Evolutionary conservation across 2,888 invertebrate genomes (phyloP).

Genomic region (Meiosimyza platycephala): DNA sequence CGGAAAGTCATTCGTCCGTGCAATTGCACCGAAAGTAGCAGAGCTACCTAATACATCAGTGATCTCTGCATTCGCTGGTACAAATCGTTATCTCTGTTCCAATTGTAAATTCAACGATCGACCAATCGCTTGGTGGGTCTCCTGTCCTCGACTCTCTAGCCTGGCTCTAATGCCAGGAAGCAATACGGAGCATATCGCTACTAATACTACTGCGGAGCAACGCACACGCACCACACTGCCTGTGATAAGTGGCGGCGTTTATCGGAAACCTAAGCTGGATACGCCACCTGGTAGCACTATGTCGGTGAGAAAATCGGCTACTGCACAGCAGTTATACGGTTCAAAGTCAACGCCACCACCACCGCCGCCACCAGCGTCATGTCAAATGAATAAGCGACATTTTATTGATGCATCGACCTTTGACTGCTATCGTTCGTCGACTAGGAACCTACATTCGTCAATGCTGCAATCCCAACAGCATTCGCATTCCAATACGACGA

Average conservation of each 20-base stretch:
- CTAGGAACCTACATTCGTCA: not conserved
- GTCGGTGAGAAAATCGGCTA: conserved; percentile 29
- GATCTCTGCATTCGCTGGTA: conserved; percentile 43
- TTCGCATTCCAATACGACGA: conserved; percentile 51
- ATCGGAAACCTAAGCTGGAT: not conserved
- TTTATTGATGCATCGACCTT: conserved; percentile 27
- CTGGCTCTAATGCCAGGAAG: conserved; percentile 47
- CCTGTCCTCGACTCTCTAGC: conserved; percentile 64
- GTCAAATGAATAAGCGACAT: conserved; percentile 17
- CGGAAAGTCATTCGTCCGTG: conserved; percentile 28
- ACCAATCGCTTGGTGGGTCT: conserved; percentile 66
- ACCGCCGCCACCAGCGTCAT: conserved; percentile 33
- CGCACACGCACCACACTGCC: not conserved
- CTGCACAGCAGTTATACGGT: conserved; percentile 44
- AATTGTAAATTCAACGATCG: conserved; percentile 64
- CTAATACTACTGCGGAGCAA: conserved; percentile 11
- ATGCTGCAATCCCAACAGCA: conserved; percentile 41
- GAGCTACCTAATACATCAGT: conserved; percentile 35
- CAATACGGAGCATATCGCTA: conserved; percentile 30
- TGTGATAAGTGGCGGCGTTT: conserved; percentile 3
- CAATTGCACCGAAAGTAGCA: conserved; percentile 38
- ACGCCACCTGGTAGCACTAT: conserved; percentile 12
- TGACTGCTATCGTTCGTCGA: conserved; percentile 1
- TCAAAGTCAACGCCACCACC: conserved; percentile 37
- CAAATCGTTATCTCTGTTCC: conserved; percentile 56